A percentile compares a stretch with the other conserved stretches of the same genome.
These are phyloP conservation scores for Diglossa brunneiventris DNA, from an alignment of 2,113 vertebrate species.

Conservation along the genomic window DNA sequence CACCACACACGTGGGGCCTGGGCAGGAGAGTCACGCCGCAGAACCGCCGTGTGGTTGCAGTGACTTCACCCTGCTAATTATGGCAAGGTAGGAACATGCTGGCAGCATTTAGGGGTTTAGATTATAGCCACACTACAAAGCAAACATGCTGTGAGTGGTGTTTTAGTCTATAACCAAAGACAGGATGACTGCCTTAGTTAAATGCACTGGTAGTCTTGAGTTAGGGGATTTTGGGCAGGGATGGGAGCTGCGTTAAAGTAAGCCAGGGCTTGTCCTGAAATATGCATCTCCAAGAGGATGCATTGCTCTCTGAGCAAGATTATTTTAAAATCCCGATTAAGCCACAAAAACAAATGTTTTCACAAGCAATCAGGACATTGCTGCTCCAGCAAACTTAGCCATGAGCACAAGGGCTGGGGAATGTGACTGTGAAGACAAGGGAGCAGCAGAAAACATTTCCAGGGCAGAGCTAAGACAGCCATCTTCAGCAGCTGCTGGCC, in stretches of 20 bases:
- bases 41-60: background rate
- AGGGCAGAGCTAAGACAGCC: background rate
- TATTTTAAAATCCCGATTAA: background rate
- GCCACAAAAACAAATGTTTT: background rate
- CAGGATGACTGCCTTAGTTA: background rate
- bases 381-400: background rate
- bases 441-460: background rate
- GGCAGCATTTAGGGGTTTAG: conserved; percentile 3
- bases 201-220: background rate
- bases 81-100: background rate
- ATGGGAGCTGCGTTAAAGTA: background rate
- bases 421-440: accelerated
- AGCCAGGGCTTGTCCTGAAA: background rate
- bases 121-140: conserved; percentile 17
- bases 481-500: background rate
- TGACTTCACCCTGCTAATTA: background rate
- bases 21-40: background rate
- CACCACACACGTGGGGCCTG: background rate
- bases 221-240: background rate
- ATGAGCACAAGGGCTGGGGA: accelerated
- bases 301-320: background rate
- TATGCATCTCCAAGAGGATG: background rate
- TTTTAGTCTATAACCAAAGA: background rate
- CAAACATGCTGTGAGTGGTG: background rate
- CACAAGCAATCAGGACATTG: background rate